phyloP scores from a whole-genome alignment of 2,888 invertebrate species.

The Drosophila prolongata region DNA sequence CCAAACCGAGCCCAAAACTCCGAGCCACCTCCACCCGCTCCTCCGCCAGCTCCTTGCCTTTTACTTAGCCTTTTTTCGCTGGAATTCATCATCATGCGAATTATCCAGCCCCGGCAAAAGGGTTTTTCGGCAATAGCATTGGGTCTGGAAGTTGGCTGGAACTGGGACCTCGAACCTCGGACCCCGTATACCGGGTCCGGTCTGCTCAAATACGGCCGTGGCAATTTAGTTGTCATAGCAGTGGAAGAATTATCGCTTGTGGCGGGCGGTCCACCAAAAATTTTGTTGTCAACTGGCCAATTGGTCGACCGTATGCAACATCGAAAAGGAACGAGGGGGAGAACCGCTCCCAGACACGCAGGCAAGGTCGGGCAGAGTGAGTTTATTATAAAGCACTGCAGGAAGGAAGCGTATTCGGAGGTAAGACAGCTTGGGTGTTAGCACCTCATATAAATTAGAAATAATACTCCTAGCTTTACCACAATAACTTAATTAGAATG shows the following conservation, averaged over 20 bases:
- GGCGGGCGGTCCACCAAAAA: conserved; percentile 81
- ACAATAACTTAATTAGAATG: not conserved
- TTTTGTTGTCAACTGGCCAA: conserved; percentile 83
- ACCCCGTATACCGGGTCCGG: conserved; percentile 31
- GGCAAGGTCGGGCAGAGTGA: conserved; percentile 64
- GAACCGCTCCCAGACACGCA: conserved; percentile 25
- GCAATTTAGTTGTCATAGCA: conserved; percentile 84
- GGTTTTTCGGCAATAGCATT: conserved; percentile 58
- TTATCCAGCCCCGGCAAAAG: conserved; percentile 56
- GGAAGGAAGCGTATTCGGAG: conserved; percentile 41
- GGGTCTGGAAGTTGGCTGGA: conserved; percentile 25
- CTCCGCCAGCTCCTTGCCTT: conserved; percentile 41
- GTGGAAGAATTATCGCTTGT: conserved; percentile 83
- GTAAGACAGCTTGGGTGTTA: conserved; percentile 14
- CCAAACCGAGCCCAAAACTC: conserved; percentile 36
- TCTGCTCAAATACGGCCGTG: conserved; percentile 74
- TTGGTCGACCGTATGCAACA: conserved; percentile 47
- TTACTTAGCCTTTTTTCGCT: conserved; percentile 75
- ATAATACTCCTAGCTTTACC: not conserved
- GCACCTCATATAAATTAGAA: conserved; percentile 5
- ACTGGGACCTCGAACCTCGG: conserved; percentile 5
- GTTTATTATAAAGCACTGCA: conserved; percentile 58
- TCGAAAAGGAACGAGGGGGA: conserved; percentile 1
- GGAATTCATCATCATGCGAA: conserved; percentile 80
- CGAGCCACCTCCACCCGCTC: conserved; percentile 7